Percentiles rank a stretch among this genome's conserved stretches.
Evolutionary conservation across 1,140 invertebrate genomes (phyloP).

Genomic region (Drosophila sp.): DNA sequence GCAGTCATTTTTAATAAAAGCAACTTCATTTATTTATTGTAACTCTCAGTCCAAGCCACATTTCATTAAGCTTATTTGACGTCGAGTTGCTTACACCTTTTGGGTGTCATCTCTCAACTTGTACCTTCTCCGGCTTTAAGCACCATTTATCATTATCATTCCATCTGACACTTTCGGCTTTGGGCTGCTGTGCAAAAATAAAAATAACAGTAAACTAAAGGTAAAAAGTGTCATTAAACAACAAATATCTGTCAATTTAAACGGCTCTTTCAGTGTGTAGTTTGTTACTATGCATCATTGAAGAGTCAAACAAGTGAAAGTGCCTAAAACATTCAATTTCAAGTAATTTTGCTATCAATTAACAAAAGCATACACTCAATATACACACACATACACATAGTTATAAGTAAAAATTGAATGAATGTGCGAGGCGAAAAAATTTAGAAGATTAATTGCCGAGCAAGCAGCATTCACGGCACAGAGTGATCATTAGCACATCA

Average conservation of each 20-base stretch:
- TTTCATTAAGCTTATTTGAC: constrained; percentile 14
- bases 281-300: constrained; percentile 35
- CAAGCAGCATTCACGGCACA: constrained; percentile 28
- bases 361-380: constrained; percentile 62
- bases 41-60: background rate
- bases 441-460: constrained; percentile 71
- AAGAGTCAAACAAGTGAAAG: constrained; percentile 65
- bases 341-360: constrained; percentile 79
- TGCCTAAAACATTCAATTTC: constrained; percentile 74
- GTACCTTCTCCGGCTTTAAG: constrained; percentile 9
- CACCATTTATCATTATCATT: constrained; percentile 50
- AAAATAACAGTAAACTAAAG: constrained; percentile 13
- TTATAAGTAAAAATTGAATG: constrained; percentile 41
- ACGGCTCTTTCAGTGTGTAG: constrained; percentile 41
- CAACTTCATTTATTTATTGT: no score
- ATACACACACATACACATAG: background rate
- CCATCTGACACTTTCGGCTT: constrained; percentile 34
- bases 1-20: no score
- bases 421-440: constrained; percentile 42
- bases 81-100: background rate
- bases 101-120: constrained; percentile 12
- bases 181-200: constrained; percentile 32
- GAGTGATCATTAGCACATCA: constrained; percentile 75
- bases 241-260: constrained; percentile 54
- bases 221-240: constrained; percentile 39